Evolutionary conservation across 2,113 vertebrate species (phyloP).

Genomic region (Lagopus leucura): DNA sequence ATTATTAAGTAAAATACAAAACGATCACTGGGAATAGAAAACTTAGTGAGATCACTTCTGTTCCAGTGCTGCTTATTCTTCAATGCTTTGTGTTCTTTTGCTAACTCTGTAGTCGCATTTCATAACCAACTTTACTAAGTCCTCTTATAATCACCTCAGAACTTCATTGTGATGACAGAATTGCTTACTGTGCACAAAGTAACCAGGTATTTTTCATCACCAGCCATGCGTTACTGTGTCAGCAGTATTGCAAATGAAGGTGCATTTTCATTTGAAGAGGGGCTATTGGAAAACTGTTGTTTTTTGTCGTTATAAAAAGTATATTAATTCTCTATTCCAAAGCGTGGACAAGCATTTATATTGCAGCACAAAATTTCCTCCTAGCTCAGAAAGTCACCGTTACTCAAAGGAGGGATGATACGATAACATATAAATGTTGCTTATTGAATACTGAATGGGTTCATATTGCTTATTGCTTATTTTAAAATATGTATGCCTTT

Average conservation of each 20-base stretch:
- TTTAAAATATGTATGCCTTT: background rate
- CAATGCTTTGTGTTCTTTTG: background rate
- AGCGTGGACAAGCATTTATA: background rate
- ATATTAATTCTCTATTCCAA: background rate
- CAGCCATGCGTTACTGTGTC: slow-evolving; percentile 4
- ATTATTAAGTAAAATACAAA: background rate
- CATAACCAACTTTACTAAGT: background rate
- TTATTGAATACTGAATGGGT: no score
- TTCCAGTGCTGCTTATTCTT: background rate
- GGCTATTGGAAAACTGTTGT: background rate
- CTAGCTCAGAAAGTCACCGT: background rate
- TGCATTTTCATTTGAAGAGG: slow-evolving; percentile 15
- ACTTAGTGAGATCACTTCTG: background rate
- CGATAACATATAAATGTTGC: background rate
- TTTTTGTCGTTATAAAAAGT: background rate
- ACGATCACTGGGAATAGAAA: background rate
- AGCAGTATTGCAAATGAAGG: background rate
- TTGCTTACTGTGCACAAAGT: background rate
- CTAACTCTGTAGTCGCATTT: slow-evolving; percentile 4
- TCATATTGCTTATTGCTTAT: background rate
- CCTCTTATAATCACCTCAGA: slow-evolving; percentile 5
- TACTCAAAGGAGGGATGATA: background rate
- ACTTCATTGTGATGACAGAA: slow-evolving; percentile 18
- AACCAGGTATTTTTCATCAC: slow-evolving; percentile 46
- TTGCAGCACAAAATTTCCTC: background rate